Evolutionary conservation across 1,140 invertebrate species (phyloP).

Genomic region (Tetramorium parvispinum): DNA sequence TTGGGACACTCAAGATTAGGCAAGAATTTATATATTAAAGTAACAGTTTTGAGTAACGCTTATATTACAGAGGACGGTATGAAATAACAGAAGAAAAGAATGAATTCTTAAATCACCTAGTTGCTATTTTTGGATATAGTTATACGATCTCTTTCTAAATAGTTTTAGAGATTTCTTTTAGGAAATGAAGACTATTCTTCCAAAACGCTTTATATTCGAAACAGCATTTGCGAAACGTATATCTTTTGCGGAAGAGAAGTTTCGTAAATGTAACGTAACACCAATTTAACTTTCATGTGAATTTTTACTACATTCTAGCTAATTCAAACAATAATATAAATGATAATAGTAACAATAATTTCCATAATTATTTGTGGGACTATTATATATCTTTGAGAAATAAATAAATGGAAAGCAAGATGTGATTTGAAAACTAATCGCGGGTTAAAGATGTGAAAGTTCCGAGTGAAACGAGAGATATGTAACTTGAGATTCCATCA

Average conservation of each 20-base stretch:
- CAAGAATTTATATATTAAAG: not conserved
- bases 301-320: not conserved
- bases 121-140: not conserved
- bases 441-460: slow-evolving; percentile 9
- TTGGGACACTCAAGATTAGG: not conserved
- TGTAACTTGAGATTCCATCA: slow-evolving; percentile 15
- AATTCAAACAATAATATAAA: not conserved
- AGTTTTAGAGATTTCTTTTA: not conserved
- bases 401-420: not conserved
- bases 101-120: not conserved
- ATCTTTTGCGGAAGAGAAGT: slow-evolving; percentile 2
- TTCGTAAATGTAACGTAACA: not conserved
- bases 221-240: not conserved
- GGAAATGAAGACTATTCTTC: not conserved
- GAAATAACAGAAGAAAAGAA: not conserved
- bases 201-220: not conserved
- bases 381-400: not conserved
- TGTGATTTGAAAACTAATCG: not conserved
- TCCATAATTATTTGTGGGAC: not conserved
- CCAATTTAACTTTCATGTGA: not conserved
- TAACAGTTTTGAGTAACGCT: not conserved
- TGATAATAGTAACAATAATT: not conserved
- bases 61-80: not conserved
- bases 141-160: not conserved
- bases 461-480: slow-evolving; percentile 13